Evolutionary conservation across 2,888 invertebrate genomes (phyloP).

Genomic region (Phania funesta): DNA sequence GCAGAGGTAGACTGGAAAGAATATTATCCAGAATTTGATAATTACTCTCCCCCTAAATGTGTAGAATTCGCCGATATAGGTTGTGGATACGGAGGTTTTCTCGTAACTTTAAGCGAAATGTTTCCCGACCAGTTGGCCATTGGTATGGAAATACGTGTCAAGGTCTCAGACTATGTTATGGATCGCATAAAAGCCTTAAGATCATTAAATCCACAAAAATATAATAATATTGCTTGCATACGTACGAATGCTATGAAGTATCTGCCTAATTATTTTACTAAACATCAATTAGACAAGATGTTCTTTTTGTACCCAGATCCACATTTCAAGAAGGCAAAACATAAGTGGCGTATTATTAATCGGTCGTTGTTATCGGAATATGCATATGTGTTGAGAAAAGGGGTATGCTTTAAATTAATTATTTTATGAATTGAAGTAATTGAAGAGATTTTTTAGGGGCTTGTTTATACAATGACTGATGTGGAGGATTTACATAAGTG

Average conservation of each 20-base stretch:
- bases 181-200: constrained; percentile 95
- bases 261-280: constrained; percentile 97
- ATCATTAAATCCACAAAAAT: constrained; percentile 86
- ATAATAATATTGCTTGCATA: constrained; percentile 96
- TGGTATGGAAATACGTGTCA: constrained; percentile 98
- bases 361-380: constrained; percentile 96
- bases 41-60: constrained; percentile 77
- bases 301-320: constrained; percentile 99
- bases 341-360: constrained; percentile 99
- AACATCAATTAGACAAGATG: constrained; percentile 97
- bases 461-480: constrained; percentile 98
- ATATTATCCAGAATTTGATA: constrained; percentile 84
- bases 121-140: constrained; percentile 94
- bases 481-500: constrained; percentile 98
- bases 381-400: constrained; percentile 93
- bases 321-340: constrained; percentile 99
- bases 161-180: constrained; percentile 98
- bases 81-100: constrained; percentile 98
- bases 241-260: constrained; percentile 99
- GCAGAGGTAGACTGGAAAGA: constrained; percentile 91
- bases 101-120: constrained; percentile 93
- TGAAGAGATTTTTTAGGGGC: constrained; percentile 82
- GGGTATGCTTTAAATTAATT: constrained; percentile 82
- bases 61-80: constrained; percentile 98
- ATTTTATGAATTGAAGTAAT: not conserved